Conservation (phyloP, 2,888 invertebrate species). For the Lamellibrachia columna region DNA sequence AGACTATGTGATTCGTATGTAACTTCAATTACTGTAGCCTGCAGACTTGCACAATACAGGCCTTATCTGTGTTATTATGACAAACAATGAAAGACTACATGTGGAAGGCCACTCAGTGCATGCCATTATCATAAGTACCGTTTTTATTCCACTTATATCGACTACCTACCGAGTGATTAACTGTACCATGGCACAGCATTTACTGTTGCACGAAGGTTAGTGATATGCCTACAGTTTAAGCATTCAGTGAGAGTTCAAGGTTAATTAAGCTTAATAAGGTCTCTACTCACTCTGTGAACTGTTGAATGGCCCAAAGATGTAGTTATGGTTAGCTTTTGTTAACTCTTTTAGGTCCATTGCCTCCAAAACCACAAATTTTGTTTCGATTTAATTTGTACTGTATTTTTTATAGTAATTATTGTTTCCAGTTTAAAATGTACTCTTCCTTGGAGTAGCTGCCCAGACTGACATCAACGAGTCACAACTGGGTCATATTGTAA, state of each 20-base stretch:
- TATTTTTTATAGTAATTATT: neutral
- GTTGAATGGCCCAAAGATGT: too few species aligned
- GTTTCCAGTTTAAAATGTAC: neutral
- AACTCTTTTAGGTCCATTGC: too few species aligned
- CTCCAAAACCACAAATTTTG: too few species aligned
- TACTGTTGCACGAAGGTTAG: neutral
- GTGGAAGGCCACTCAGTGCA: neutral
- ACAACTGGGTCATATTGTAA: neutral
- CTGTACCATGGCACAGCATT: neutral
- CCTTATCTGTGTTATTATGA: neutral
- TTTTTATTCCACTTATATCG: neutral
- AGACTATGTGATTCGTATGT: neutral
- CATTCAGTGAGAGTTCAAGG: neutral
- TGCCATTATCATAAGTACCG: neutral
- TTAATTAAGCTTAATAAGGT: neutral
- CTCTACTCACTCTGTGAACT: too few species aligned
- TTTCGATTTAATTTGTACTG: too few species aligned
- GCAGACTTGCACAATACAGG: neutral
- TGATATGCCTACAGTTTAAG: neutral
- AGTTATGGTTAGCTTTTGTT: too few species aligned
- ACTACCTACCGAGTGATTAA: neutral
- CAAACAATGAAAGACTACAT: neutral
- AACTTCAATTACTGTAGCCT: neutral
- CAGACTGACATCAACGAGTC: neutral
- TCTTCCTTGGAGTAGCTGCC: neutral